Evolutionary conservation across 2,888 invertebrate species (phyloP).

Genomic region (Pollenia angustigena): DNA sequence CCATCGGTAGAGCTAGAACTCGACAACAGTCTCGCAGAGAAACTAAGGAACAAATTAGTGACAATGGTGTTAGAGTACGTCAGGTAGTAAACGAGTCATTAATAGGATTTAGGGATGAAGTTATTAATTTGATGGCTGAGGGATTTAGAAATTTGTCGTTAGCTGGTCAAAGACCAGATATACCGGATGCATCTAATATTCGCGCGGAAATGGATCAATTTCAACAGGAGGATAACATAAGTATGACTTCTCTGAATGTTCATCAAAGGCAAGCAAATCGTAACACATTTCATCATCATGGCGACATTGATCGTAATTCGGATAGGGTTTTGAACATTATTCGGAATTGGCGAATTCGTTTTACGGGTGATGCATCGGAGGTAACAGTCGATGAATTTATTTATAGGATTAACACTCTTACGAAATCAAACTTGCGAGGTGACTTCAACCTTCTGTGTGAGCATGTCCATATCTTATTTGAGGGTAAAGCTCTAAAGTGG

Average conservation of each 20-base stretch:
- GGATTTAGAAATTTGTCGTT: neutral
- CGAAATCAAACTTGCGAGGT: too few species aligned
- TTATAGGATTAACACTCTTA: too few species aligned
- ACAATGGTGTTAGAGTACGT: neutral
- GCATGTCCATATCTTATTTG: too few species aligned
- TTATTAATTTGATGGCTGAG: neutral
- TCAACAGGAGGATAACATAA: neutral
- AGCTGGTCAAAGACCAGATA: too few species aligned
- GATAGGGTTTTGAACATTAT: neutral
- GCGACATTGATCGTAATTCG: neutral
- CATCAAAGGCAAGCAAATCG: neutral
- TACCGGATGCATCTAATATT: neutral
- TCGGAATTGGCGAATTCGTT: neutral
- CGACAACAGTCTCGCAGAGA: neutral
- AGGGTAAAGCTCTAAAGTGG: too few species aligned
- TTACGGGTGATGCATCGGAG: too few species aligned
- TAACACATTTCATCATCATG: neutral
- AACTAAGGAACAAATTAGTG: neutral
- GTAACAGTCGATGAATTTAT: too few species aligned
- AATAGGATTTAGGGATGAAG: neutral
- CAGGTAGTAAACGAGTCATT: neutral
- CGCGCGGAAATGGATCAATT: neutral
- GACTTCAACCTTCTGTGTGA: too few species aligned
- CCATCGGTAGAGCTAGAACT: neutral
- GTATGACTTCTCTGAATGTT: neutral